Base-by-base conservation (phyloP, 2,797 vertebrate genomes). In the Scolopax bukidnonensis region DNA sequence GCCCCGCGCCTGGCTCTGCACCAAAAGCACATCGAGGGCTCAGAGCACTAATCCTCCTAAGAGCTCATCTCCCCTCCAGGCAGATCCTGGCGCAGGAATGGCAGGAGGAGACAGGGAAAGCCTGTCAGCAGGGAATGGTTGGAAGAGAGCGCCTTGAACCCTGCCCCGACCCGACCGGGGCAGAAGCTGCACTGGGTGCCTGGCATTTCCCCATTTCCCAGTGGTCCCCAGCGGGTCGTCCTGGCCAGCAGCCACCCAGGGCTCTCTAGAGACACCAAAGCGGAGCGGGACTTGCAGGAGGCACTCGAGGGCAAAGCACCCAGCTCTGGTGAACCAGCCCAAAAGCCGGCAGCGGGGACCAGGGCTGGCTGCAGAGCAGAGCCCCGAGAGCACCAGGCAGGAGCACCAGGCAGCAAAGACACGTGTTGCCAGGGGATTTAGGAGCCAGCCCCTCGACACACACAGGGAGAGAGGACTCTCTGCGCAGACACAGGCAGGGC, bases 31-130 rank as follows among this genome's bases (percentile, higher is more conserved):
- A 59, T 28, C 1, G 4, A 79, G 43, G 68, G 47, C 90, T 96
- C 85, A 95, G 86, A 87, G 82, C 30, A 80, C 28, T 95, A 96
- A 96, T 94, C 97, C 51, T 91, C 92, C 89, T 94, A 95, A 95
- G 84, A 92, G 91, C 88, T 96, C 85, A 90, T 89, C 94, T 94
- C 76, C 53, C 71, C 43, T 87, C 79, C 65, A 85, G 69, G 43
- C 84, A 85, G 93, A 88, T 94, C 82, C 79, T 59, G 69, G 61
- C 4, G 5, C 69, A 85, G 69, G 41, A 70, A 38, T 2, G n/a
- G 73, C 18, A 2, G 83, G 28, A 84, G 28, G 43, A 84, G 71
- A 82, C 2, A 7, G 27, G 40, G 19, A 87, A 86, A 95, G 65
- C 59, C 82, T 76, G 61, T 76, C 53, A 84, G 74, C 21, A 48